Percentiles rank a stretch among this genome's conserved stretches.
Conservation (phyloP, 2,888 invertebrate genomes). For the Caenorhabditis wallacei region DNA sequence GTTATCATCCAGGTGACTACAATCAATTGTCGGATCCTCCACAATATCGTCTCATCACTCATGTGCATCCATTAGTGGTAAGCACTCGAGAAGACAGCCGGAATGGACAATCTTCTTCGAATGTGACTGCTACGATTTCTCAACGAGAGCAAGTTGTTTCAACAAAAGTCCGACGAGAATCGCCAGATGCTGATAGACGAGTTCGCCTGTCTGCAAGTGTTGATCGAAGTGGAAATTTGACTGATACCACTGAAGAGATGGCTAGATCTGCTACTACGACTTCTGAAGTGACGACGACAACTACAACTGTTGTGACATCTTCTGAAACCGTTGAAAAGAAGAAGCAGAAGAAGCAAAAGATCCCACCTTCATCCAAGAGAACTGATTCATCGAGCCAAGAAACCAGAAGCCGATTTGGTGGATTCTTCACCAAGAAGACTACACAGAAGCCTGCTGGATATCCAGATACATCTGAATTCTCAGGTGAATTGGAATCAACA, state of each 20-base stretch:
- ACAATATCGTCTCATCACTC: constrained; percentile 52
- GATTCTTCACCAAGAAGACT: constrained; percentile 50
- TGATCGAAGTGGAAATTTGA: constrained; percentile 65
- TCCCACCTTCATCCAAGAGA: constrained; percentile 20
- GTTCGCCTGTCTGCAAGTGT: constrained; percentile 58
- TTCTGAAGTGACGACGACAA: constrained; percentile 10
- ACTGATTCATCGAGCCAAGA: not conserved
- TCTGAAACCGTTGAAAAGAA: not conserved
- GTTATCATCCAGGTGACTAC: constrained; percentile 57
- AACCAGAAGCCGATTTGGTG: constrained; percentile 34
- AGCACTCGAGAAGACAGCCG: constrained; percentile 27
- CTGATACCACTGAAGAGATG: constrained; percentile 57
- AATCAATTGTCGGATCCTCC: constrained; percentile 34
- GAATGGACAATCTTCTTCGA: constrained; percentile 50
- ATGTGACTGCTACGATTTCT: constrained; percentile 60
- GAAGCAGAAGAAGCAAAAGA: constrained; percentile 18
- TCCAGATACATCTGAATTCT: constrained; percentile 45
- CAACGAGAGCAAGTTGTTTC: constrained; percentile 58
- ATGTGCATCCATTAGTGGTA: constrained; percentile 51
- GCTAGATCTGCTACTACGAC: constrained; percentile 29
- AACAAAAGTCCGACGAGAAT: constrained; percentile 61
- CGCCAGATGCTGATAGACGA: constrained; percentile 62
- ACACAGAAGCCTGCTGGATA: constrained; percentile 21
- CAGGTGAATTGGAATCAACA: constrained; percentile 51
- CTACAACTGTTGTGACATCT: constrained; percentile 13